A percentile compares a stretch with the other conserved stretches of the same genome.
Conservation (phyloP, 1,140 invertebrate species). For the Zaprionus vittiger region DNA sequence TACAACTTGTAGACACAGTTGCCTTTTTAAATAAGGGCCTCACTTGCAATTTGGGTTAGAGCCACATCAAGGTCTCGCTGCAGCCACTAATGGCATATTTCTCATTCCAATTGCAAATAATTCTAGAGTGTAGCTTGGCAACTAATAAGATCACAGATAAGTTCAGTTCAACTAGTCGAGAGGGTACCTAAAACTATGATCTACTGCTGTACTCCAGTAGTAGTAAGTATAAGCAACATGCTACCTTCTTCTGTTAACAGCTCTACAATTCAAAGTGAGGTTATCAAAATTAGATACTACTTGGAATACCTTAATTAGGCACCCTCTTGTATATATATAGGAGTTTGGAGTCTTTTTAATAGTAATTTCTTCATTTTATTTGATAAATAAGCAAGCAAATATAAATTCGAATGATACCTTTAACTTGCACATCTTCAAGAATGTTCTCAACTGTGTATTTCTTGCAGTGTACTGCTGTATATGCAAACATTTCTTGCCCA, state of each 20-base stretch:
- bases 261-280: too few relatives aligned
- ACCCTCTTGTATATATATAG: too few relatives aligned
- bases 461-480: constrained; percentile 21
- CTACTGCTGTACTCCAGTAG: neutral
- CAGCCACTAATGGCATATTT: constrained; percentile 80
- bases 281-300: too few relatives aligned
- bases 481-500: constrained; percentile 14
- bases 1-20: constrained; percentile 75
- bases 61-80: constrained; percentile 44
- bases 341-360: too few relatives aligned
- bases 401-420: too few relatives aligned
- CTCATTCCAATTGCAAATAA: constrained; percentile 81
- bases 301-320: too few relatives aligned
- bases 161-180: neutral
- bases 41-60: constrained; percentile 8
- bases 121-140: constrained; percentile 63
- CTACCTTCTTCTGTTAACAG: too few relatives aligned
- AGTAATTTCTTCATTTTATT: too few relatives aligned
- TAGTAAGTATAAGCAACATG: too few relatives aligned
- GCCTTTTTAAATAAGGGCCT: constrained; percentile 28
- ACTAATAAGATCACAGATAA: constrained; percentile 77
- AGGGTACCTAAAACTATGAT: neutral
- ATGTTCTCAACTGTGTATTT: neutral
- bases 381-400: too few relatives aligned
- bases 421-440: too few relatives aligned